phyloP scores from a whole-genome alignment of 1,140 invertebrate species.

The Cotesia chilonis region DNA sequence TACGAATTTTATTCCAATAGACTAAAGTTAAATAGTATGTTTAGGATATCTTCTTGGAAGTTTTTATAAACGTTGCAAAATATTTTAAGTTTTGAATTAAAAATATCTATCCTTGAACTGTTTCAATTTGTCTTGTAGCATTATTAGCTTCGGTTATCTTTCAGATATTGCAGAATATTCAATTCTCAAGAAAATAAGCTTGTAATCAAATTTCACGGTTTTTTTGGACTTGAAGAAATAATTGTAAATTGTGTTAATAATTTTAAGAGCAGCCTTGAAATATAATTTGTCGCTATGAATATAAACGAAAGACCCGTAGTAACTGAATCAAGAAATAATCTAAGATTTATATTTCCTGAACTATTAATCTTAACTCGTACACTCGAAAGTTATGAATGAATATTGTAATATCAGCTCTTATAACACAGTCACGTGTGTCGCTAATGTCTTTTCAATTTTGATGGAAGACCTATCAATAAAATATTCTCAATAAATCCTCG shows the following conservation, averaged over 20 bases:
- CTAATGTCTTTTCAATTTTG: constrained; percentile 35
- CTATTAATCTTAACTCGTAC: constrained; percentile 29
- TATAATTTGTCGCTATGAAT: neutral
- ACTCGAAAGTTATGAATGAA: constrained; percentile 26
- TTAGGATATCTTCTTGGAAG: neutral
- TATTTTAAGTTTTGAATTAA: no score
- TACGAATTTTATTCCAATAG: no score
- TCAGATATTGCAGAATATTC: no score
- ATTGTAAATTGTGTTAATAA: no score
- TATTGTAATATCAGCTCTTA: constrained; percentile 10
- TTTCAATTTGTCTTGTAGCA: no score
- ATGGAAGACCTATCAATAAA: constrained; percentile 28
- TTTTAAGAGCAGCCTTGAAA: neutral
- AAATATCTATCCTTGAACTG: no score
- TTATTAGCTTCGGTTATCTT: no score
- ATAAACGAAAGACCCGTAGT: neutral
- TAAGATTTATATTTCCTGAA: neutral
- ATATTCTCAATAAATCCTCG: constrained; percentile 10
- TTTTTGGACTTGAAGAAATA: no score
- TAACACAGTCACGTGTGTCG: constrained; percentile 30
- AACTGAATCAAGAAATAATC: no score
- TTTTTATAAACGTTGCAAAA: neutral
- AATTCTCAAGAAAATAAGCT: no score
- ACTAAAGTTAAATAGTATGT: no score
- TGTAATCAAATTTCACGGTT: no score